Evolutionary conservation across 2,888 invertebrate genomes (phyloP).

Genomic region (Calliphora vomitoria): DNA sequence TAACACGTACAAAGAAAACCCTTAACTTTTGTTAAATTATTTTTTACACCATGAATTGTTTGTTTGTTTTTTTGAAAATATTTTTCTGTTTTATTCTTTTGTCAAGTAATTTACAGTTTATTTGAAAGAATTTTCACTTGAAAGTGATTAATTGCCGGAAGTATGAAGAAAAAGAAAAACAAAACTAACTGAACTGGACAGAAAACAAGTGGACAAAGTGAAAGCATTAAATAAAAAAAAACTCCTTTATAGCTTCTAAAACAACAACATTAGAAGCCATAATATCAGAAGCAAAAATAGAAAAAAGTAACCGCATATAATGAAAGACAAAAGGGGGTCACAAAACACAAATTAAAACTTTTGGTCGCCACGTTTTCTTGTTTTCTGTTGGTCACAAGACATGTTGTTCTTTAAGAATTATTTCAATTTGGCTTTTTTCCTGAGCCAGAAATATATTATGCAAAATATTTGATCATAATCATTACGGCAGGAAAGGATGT

Average conservation of each 20-base stretch:
- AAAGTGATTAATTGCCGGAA: constrained; percentile 80
- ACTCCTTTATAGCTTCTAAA: constrained; percentile 4
- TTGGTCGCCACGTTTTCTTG: constrained; percentile 1
- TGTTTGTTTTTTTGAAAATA: background rate
- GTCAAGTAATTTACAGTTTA: constrained; percentile 72
- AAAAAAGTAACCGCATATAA: background rate
- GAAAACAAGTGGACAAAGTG: constrained; percentile 50
- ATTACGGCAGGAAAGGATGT: background rate
- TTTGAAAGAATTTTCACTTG: constrained; percentile 80
- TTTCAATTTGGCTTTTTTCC: background rate
- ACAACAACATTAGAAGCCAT: background rate
- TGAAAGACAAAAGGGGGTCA: constrained; percentile 24
- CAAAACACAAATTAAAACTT: background rate
- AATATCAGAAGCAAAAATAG: background rate
- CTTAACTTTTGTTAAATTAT: constrained; percentile 8
- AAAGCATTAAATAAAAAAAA: constrained; percentile 45
- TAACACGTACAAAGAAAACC: background rate
- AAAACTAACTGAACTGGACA: constrained; percentile 28
- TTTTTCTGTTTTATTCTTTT: constrained; percentile 49
- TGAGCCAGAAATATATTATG: background rate
- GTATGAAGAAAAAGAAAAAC: constrained; percentile 34
- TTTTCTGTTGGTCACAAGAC: background rate
- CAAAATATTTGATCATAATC: background rate
- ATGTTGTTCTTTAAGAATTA: background rate
- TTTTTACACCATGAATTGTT: constrained; percentile 17